Percentiles rank a stretch among this genome's conserved stretches.
These are phyloP conservation scores for Megatriorchis doriae DNA, from an alignment of 2,113 vertebrate species.

Conservation along the genomic window DNA sequence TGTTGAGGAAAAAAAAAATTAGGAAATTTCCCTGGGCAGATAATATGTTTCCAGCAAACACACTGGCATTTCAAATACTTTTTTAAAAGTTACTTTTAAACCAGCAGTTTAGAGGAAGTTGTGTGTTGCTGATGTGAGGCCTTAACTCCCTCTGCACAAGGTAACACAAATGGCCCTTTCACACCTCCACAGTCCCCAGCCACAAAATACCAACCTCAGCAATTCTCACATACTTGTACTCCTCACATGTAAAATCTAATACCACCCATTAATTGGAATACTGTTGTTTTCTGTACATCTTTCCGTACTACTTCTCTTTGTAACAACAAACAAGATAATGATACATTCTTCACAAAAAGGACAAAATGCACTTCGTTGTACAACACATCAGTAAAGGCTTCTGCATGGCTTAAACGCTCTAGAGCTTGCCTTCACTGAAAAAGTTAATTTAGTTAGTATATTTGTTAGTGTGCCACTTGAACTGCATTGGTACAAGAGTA, in stretches of 20 bases:
- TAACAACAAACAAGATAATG: background rate
- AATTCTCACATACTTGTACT: rapidly evolving
- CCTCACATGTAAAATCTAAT: background rate
- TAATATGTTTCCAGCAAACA: background rate
- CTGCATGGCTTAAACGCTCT: background rate
- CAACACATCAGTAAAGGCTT: background rate
- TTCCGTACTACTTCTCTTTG: background rate
- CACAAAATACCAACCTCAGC: background rate
- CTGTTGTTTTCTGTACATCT: background rate
- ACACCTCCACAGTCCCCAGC: background rate
- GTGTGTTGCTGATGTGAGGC: background rate
- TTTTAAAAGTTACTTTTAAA: background rate
- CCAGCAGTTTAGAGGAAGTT: slow-evolving; percentile 26
- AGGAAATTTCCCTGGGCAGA: background rate
- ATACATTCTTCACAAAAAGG: background rate
- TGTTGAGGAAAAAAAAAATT: background rate
- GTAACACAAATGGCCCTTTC: background rate
- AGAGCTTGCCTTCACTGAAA: background rate
- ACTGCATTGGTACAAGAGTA: background rate
- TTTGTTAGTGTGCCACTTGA: background rate
- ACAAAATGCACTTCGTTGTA: background rate
- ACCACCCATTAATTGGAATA: rapidly evolving
- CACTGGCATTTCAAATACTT: background rate
- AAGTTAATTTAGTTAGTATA: background rate
- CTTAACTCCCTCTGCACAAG: background rate